Percentiles rank a stretch among this genome's conserved stretches.
Evolutionary conservation across 2,888 invertebrate genomes (phyloP).

Genomic region (Andrena chrysosceles): DNA sequence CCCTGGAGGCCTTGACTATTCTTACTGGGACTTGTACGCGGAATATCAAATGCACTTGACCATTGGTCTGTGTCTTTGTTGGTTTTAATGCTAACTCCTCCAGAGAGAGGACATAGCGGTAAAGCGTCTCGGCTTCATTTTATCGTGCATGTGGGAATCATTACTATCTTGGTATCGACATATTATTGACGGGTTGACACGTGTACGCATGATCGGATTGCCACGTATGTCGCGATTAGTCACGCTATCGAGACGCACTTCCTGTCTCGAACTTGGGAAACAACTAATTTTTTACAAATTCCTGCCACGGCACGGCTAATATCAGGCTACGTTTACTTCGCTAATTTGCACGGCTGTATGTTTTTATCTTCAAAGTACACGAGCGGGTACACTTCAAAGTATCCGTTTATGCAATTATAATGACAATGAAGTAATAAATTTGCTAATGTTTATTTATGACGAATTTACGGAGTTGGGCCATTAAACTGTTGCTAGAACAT

Average conservation of each 20-base stretch:
- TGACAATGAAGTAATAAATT: not conserved
- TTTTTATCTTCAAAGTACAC: slow-evolving; percentile 1
- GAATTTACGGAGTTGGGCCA: too few species aligned
- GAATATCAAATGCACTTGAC: slow-evolving; percentile 16
- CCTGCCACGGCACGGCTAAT: slow-evolving; percentile 1
- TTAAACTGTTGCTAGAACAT: too few species aligned
- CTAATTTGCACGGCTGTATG: not conserved
- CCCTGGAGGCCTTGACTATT: slow-evolving; percentile 18
- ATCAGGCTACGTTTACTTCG: not conserved
- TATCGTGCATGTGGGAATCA: slow-evolving; percentile 22
- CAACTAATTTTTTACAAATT: slow-evolving; percentile 15
- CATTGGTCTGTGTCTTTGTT: not conserved
- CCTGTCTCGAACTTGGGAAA: slow-evolving; percentile 19
- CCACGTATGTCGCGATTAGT: slow-evolving; percentile 49
- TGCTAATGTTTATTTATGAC: too few species aligned
- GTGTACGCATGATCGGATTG: slow-evolving; percentile 27
- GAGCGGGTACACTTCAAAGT: not conserved
- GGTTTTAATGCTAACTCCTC: not conserved
- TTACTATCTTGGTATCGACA: slow-evolving; percentile 16
- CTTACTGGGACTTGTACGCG: slow-evolving; percentile 12
- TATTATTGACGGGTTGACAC: slow-evolving; percentile 32
- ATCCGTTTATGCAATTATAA: not conserved
- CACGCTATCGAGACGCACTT: slow-evolving; percentile 32
- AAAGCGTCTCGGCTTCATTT: not conserved
- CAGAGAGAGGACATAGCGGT: too few species aligned